Evolutionary conservation across 2,888 invertebrate species (phyloP), one percentile per base, ranked within the genome.

Genomic region (Chorisops tibialis): DNA sequence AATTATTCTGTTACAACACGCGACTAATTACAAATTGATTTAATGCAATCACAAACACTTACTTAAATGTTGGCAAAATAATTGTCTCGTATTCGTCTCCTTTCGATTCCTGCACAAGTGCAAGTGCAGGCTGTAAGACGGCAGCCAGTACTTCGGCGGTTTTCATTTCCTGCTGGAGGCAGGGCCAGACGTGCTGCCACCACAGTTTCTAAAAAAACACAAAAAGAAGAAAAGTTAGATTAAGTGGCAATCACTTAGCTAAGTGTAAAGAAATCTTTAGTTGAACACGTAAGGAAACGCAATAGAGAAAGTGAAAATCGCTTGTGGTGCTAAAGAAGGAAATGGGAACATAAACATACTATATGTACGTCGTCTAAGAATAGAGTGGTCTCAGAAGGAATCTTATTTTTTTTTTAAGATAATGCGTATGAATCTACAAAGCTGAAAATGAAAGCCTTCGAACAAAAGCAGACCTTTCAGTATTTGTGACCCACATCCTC

Each of bases 101-200:
- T 0, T 87, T 85, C 60, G 89, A 84, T 70, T 93, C 88, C 72
- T 91, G 88, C 66, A 92, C 87, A 68, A 95, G 84, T 76, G 87
- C 88, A 68, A 94, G 82, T 65, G 93, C 87, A 2, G 95, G 91
- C 70, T 90, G 88, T 47, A 95, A 79, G 7, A 91, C 93, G 0
- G 93, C 87, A 0, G 93, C 90, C 66, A 96, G 81, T 18, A 93
- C 91, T 73, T 96, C 95, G 65, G 89, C 87, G 21, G 88, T 86
- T 71, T 86, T 85, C 79, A 95, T 86, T 77, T 96, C 96, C 68
- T 87, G 84, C 73, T 90, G 88, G 65, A 97, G 81, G 69, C 88
- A 87, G 37, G 95, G 94, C 90, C 96, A 94, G 51, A 96, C 88
- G 76, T 93, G 93, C 76, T 92, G 92, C 83, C 93, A 96, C 85